Evolutionary conservation across 2,888 invertebrate species (phyloP).

Genomic region (Diplazon laetatorius): DNA sequence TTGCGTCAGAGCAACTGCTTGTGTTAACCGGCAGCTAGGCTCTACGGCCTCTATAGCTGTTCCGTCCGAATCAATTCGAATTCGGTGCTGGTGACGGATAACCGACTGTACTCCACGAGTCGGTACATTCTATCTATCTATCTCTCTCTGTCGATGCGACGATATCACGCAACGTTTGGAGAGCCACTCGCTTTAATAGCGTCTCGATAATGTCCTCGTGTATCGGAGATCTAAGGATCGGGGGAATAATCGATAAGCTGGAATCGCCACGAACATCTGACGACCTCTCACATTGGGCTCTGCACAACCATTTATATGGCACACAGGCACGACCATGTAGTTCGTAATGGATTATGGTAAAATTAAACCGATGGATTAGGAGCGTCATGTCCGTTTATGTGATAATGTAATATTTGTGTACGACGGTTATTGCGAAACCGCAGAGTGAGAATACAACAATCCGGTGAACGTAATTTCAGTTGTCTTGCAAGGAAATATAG

Average conservation of each 20-base stretch:
- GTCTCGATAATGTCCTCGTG: constrained; percentile 46
- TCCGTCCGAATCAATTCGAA: constrained; percentile 54
- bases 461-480: too few species aligned
- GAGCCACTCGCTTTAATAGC: constrained; percentile 49
- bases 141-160: neutral
- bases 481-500: too few species aligned
- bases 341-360: constrained; percentile 25
- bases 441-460: too few species aligned
- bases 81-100: constrained; percentile 29
- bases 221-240: constrained; percentile 28
- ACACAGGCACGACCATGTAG: constrained; percentile 29
- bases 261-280: constrained; percentile 50
- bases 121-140: too few species aligned
- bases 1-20: constrained; percentile 56
- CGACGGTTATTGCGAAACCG: too few species aligned
- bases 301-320: constrained; percentile 15
- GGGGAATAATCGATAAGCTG: constrained; percentile 57
- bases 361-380: neutral
- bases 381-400: too few species aligned
- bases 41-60: neutral
- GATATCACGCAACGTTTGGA: constrained; percentile 19
- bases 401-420: too few species aligned
- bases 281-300: constrained; percentile 30
- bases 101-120: constrained; percentile 22
- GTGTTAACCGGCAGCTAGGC: constrained; percentile 39